Conservation (phyloP, 2,113 vertebrate species). For the Pachypanchax playfairii region DNA sequence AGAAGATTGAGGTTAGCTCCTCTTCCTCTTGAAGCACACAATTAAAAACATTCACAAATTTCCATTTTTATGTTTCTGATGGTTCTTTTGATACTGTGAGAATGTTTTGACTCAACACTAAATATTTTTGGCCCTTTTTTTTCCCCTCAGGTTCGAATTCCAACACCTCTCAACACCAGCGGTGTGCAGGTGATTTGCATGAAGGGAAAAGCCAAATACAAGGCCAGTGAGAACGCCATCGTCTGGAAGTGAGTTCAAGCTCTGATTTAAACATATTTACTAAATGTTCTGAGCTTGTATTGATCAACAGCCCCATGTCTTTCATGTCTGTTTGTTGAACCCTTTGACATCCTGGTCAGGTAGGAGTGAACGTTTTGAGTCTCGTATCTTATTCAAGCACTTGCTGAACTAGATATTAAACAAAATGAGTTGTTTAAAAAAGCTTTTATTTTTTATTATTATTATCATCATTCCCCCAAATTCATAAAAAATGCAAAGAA, state of each 20-base stretch:
- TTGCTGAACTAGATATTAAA: too few species aligned
- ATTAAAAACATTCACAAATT: too few species aligned
- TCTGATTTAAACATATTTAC: not conserved
- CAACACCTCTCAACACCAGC: slow-evolving; percentile 96
- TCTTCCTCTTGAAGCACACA: not conserved
- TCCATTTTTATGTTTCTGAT: not conserved
- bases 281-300: not conserved
- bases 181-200: slow-evolving; percentile 99
- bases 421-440: too few species aligned
- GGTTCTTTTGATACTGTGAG: not conserved
- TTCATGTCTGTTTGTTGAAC: too few species aligned
- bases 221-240: slow-evolving; percentile 99
- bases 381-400: too few species aligned
- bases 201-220: slow-evolving; percentile 99
- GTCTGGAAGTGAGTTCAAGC: slow-evolving; percentile 94
- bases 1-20: slow-evolving; percentile 93
- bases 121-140: not conserved
- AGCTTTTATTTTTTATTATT: too few species aligned
- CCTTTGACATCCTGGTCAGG: too few species aligned
- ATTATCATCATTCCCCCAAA: too few species aligned
- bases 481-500: too few species aligned
- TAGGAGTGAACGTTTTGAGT: too few species aligned
- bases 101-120: not conserved
- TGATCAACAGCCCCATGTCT: too few species aligned
- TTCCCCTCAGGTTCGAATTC: slow-evolving; percentile 89